phyloP scores from a whole-genome alignment of 2,113 vertebrate genomes.

The Tragelaphus buxtoni region DNA sequence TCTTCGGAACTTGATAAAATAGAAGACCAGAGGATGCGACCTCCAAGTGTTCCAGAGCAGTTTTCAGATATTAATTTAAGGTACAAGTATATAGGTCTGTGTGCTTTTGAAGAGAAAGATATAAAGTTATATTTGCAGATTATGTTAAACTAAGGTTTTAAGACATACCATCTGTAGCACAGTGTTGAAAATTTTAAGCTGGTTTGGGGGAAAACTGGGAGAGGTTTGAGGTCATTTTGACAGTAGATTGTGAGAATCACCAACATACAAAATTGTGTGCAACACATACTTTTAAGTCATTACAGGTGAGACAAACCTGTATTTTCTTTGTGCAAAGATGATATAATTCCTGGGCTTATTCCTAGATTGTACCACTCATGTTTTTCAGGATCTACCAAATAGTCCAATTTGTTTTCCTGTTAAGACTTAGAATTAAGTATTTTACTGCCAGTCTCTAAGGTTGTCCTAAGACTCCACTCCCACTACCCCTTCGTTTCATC shows the following conservation, averaged over 20 bases:
- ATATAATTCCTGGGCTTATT: neutral
- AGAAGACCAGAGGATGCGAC: constrained; percentile 4
- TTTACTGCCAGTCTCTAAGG: neutral
- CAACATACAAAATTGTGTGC: neutral
- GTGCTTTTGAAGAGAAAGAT: constrained; percentile 31
- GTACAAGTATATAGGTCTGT: constrained; percentile 58
- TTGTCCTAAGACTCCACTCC: neutral
- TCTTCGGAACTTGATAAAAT: neutral
- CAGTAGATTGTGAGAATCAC: neutral
- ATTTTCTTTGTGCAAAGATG: neutral
- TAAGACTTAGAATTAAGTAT: neutral
- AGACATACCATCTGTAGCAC: neutral
- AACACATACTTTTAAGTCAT: neutral
- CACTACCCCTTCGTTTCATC: neutral
- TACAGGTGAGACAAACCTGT: neutral
- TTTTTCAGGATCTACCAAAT: neutral
- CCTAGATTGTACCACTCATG: neutral
- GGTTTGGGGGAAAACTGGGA: neutral
- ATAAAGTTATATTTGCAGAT: neutral
- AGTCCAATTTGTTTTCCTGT: neutral
- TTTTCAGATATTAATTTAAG: constrained; percentile 53
- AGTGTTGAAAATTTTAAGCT: constrained; percentile 15
- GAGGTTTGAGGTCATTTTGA: neutral
- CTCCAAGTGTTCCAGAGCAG: constrained; percentile 16
- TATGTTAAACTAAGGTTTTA: neutral